phyloP scores from a whole-genome alignment of 2,113 vertebrate genomes.

The Spea bombifrons region DNA sequence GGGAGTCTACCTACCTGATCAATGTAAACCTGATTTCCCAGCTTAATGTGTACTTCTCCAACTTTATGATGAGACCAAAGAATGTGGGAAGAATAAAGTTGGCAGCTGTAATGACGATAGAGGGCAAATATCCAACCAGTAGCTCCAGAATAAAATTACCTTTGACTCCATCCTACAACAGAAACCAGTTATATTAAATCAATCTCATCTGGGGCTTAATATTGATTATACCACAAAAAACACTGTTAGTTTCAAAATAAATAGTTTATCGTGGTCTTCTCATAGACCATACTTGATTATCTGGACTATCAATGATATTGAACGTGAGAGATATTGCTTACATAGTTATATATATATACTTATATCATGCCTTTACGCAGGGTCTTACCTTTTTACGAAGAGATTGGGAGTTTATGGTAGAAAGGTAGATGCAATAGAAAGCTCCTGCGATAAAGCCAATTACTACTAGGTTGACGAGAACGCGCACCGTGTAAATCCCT shows the following conservation, averaged over 20 bases:
- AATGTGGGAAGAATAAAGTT: slow-evolving; percentile 78
- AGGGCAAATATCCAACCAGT: slow-evolving; percentile 74
- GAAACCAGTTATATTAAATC: background rate
- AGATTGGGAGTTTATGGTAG: slow-evolving; percentile 48
- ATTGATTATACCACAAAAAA: too few species aligned
- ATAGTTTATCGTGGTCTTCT: too few species aligned
- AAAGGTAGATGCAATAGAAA: slow-evolving; percentile 64
- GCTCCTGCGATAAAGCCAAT: slow-evolving; percentile 63
- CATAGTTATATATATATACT: too few species aligned
- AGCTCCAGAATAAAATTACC: slow-evolving; percentile 58
- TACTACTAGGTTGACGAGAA: slow-evolving; percentile 62
- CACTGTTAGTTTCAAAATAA: too few species aligned
- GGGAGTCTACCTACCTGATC: slow-evolving; percentile 57
- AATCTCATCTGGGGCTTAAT: too few species aligned
- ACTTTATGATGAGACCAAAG: slow-evolving; percentile 67
- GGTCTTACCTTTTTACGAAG: slow-evolving; percentile 66
- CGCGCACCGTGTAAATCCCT: slow-evolving; percentile 60
- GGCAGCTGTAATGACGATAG: slow-evolving; percentile 76
- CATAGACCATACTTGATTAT: too few species aligned
- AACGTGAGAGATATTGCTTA: too few species aligned
- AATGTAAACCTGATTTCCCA: slow-evolving; percentile 72
- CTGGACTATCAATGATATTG: too few species aligned
- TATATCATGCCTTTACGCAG: background rate
- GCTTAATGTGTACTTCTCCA: slow-evolving; percentile 72
- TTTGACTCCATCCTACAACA: slow-evolving; percentile 45